A percentile compares a stretch with the other conserved stretches of the same genome.
phyloP scores from a whole-genome alignment of 2,113 vertebrate species.

The Harpagus bidentatus region DNA sequence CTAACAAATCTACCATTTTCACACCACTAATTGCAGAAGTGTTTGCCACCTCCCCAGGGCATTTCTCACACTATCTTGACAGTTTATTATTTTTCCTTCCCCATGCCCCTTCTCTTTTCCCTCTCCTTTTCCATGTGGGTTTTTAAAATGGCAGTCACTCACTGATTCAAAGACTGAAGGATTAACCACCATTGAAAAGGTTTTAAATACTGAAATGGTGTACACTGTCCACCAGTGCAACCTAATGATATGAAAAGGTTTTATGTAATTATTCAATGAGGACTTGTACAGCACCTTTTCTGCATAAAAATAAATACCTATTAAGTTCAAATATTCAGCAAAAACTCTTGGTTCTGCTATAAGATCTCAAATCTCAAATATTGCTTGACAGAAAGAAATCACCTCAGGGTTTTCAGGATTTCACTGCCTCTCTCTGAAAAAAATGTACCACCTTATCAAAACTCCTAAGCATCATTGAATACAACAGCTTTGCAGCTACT shows the following conservation, averaged over 20 bases:
- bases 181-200: background rate
- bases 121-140: background rate
- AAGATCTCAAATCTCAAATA: background rate
- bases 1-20: slow-evolving; percentile 52
- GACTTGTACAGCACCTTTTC: background rate
- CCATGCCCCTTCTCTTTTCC: background rate
- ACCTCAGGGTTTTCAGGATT: background rate
- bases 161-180: background rate
- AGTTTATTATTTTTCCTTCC: background rate
- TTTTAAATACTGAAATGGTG: background rate
- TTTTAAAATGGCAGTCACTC: background rate
- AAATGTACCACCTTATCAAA: background rate
- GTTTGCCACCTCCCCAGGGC: slow-evolving; percentile 42
- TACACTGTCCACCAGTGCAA: background rate
- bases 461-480: background rate
- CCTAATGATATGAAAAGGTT: background rate
- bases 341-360: background rate
- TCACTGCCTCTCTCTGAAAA: background rate
- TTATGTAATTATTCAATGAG: background rate
- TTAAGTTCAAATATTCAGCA: background rate
- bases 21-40: slow-evolving; percentile 48
- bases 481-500: background rate
- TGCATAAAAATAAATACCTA: background rate
- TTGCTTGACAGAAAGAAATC: background rate
- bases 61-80: slow-evolving; percentile 42